Conservation (phyloP, 2,113 vertebrate species). For the Gasterosteus aculeatus region DNA sequence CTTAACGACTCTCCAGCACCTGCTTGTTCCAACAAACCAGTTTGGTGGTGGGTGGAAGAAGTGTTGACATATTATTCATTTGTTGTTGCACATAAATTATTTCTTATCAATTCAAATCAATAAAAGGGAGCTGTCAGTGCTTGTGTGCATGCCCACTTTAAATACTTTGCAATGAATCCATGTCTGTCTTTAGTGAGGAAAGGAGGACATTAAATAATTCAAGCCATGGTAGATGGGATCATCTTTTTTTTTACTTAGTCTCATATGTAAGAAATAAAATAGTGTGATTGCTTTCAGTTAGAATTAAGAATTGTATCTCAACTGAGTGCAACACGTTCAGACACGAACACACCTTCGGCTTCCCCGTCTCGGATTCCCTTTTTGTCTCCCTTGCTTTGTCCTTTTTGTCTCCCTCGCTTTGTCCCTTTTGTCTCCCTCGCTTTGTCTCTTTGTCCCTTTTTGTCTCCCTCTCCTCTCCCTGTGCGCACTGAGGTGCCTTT, state of each 20-base stretch:
- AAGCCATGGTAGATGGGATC: background rate
- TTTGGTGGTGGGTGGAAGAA: constrained; percentile 41
- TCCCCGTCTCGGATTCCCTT: constrained; percentile 12
- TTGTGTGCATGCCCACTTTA: background rate
- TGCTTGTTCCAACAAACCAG: constrained; percentile 41
- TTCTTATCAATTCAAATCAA: constrained; percentile 35
- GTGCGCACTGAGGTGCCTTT: constrained; percentile 25
- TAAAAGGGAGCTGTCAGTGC: background rate
- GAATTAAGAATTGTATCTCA: background rate
- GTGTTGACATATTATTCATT: constrained; percentile 55
- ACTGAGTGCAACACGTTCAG: background rate
- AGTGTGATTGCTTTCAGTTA: background rate
- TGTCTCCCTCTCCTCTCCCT: constrained; percentile 35
- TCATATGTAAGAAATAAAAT: constrained; percentile 14
- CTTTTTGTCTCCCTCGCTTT: constrained; percentile 3
- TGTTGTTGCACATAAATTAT: constrained; percentile 36
- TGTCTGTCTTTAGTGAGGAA: constrained; percentile 4
- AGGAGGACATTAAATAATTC: constrained; percentile 30
- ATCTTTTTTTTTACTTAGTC: background rate
- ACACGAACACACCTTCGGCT: background rate
- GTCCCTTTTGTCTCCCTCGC: constrained; percentile 9
- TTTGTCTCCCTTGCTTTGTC: constrained; percentile 9
- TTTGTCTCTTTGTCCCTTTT: constrained; percentile 18
- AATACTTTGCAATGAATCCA: constrained; percentile 40
- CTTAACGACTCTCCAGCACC: constrained; percentile 38